Conservation (phyloP, 2,888 invertebrate genomes). For the Drosophila kokeensis region DNA sequence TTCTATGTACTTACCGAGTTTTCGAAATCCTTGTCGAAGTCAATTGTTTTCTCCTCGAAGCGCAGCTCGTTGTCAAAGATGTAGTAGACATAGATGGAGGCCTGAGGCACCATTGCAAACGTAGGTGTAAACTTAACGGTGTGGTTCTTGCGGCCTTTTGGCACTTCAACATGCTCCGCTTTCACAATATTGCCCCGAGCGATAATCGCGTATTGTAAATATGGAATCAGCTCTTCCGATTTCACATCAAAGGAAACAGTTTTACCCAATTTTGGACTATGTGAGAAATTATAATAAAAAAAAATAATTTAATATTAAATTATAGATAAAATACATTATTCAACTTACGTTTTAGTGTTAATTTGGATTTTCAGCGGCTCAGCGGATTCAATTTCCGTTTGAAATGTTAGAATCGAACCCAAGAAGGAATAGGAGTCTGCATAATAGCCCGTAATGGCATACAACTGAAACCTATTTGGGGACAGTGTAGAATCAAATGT, state of each 20-base stretch:
- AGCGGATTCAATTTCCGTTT: slow-evolving; percentile 19
- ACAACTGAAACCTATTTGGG: slow-evolving; percentile 68
- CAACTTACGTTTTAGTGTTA: slow-evolving; percentile 66
- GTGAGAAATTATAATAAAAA: slow-evolving; percentile 19
- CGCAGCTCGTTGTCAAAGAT: slow-evolving; percentile 91
- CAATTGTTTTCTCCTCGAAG: slow-evolving; percentile 93
- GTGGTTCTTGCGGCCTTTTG: slow-evolving; percentile 85
- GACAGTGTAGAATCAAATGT: slow-evolving; percentile 88
- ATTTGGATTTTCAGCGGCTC: slow-evolving; percentile 58
- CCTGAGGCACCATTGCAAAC: slow-evolving; percentile 93
- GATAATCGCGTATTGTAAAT: slow-evolving; percentile 91
- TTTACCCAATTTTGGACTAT: slow-evolving; percentile 87
- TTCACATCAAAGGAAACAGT: slow-evolving; percentile 91
- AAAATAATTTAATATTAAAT: background rate
- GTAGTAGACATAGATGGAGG: slow-evolving; percentile 92
- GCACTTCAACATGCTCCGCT: slow-evolving; percentile 89
- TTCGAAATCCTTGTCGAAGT: slow-evolving; percentile 91
- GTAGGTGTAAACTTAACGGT: slow-evolving; percentile 90
- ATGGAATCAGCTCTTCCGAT: slow-evolving; percentile 90
- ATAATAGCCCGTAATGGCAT: slow-evolving; percentile 56
- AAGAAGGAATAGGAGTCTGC: slow-evolving; percentile 54
- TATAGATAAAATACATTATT: background rate
- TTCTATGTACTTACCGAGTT: slow-evolving; percentile 88
- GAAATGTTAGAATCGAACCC: slow-evolving; percentile 63
- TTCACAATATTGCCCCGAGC: slow-evolving; percentile 94